Evolutionary conservation across 2,113 vertebrate genomes (phyloP).

Genomic region (Xiphophorus maculatus): DNA sequence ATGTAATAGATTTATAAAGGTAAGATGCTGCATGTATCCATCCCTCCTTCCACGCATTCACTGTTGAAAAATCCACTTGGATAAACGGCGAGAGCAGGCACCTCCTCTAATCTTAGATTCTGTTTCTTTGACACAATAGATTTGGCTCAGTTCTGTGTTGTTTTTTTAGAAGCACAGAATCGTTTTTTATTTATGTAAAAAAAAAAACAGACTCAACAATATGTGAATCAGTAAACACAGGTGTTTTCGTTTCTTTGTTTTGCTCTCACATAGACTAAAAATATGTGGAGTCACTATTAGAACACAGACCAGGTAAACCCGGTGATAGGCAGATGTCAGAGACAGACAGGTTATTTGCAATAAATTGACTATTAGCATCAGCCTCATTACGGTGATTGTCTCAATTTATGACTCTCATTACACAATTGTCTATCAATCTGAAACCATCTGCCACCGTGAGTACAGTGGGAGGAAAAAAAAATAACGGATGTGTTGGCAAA

Average conservation of each 20-base stretch:
- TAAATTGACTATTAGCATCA: slow-evolving; percentile 43
- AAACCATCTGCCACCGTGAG: slow-evolving; percentile 54
- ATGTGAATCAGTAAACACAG: slow-evolving; percentile 28
- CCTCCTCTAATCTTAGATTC: neutral
- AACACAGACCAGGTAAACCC: slow-evolving; percentile 26
- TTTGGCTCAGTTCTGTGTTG: neutral
- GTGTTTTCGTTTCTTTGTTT: neutral
- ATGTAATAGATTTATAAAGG: neutral
- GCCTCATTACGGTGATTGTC: slow-evolving; percentile 54
- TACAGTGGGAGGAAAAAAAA: neutral
- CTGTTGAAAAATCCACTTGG: neutral
- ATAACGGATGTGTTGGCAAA: slow-evolving; percentile 16
- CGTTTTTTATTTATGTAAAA: slow-evolving; percentile 3
- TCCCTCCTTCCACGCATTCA: too few relatives aligned
- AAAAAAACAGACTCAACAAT: neutral
- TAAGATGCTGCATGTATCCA: neutral
- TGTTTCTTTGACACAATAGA: neutral
- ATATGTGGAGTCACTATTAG: slow-evolving; percentile 31
- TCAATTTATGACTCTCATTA: slow-evolving; percentile 52
- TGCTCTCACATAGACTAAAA: slow-evolving; percentile 12
- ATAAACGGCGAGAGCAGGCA: neutral
- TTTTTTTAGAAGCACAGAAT: neutral
- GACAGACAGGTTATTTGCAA: slow-evolving; percentile 20
- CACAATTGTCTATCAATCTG: slow-evolving; percentile 44
- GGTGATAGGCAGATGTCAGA: slow-evolving; percentile 33